Evolutionary conservation across 1,140 invertebrate species (phyloP).

Genomic region (Lordiphosa collinella): DNA sequence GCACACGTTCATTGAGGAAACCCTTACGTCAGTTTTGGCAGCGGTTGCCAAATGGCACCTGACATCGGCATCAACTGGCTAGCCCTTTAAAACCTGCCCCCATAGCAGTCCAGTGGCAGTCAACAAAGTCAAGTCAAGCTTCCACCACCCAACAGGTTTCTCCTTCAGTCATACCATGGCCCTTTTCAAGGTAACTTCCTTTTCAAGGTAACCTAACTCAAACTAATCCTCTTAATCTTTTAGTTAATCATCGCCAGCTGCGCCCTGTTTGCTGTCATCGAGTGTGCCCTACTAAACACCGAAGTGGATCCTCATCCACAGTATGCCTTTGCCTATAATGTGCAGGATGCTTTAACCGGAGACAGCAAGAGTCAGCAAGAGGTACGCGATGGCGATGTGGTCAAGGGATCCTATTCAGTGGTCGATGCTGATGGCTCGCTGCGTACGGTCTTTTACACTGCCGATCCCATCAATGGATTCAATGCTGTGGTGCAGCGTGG

Average conservation of each 20-base stretch:
- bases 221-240: neutral
- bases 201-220: slow-evolving; percentile 53
- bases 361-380: slow-evolving; percentile 84
- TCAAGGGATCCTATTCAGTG: slow-evolving; percentile 82
- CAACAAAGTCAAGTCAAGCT: slow-evolving; percentile 35
- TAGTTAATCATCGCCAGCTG: slow-evolving; percentile 53
- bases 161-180: slow-evolving; percentile 53
- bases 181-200: slow-evolving; percentile 68
- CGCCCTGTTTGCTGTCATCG: slow-evolving; percentile 49
- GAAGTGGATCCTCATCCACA: slow-evolving; percentile 83
- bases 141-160: slow-evolving; percentile 8
- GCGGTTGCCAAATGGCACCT: slow-evolving; percentile 42
- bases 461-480: slow-evolving; percentile 83
- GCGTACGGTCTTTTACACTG: slow-evolving; percentile 82
- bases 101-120: slow-evolving; percentile 29
- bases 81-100: slow-evolving; percentile 51
- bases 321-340: slow-evolving; percentile 83
- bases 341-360: slow-evolving; percentile 83
- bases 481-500: slow-evolving; percentile 82
- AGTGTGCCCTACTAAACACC: slow-evolving; percentile 74
- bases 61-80: neutral
- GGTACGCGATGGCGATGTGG: slow-evolving; percentile 83
- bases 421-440: slow-evolving; percentile 82
- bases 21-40: slow-evolving; percentile 57
- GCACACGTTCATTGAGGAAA: slow-evolving; percentile 65